These are phyloP conservation scores for Tenthredo mesomela DNA, from an alignment of 2,888 invertebrate species.

Conservation along the genomic window DNA sequence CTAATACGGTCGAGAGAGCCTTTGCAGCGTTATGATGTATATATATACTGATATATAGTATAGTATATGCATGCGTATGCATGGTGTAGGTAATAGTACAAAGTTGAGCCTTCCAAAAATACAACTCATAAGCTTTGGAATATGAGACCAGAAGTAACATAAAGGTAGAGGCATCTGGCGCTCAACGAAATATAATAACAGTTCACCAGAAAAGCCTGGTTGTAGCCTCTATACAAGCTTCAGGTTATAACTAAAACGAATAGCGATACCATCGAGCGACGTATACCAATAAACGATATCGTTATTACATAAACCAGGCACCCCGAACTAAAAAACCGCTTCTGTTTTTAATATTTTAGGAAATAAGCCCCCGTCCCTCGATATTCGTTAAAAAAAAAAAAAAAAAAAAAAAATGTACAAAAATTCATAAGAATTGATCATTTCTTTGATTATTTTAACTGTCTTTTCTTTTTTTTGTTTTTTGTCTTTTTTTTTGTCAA, in stretches of 20 bases:
- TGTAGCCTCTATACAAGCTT: not conserved
- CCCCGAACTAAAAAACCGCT: not conserved
- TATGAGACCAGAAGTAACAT: slow-evolving; percentile 71
- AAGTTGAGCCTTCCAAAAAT: slow-evolving; percentile 67
- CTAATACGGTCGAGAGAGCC: not conserved
- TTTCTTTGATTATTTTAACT: slow-evolving; percentile 42
- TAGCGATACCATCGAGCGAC: not conserved
- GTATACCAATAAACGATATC: slow-evolving; percentile 47
- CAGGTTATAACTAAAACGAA: not conserved
- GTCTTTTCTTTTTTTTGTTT: not conserved
- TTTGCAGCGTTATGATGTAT: not conserved
- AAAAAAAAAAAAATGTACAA: not conserved
- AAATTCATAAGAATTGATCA: slow-evolving; percentile 30
- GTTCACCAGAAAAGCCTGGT: slow-evolving; percentile 1
- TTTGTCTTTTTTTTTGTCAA: no score
- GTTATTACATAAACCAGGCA: slow-evolving; percentile 51
- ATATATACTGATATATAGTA: not conserved
- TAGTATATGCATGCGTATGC: not conserved
- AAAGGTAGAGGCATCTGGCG: slow-evolving; percentile 70
- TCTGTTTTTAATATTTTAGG: not conserved
- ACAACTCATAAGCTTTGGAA: slow-evolving; percentile 64
- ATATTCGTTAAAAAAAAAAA: not conserved
- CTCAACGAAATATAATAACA: slow-evolving; percentile 71
- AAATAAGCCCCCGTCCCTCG: not conserved
- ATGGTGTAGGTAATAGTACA: slow-evolving; percentile 1